Evolutionary conservation across 1,140 invertebrate genomes (phyloP).

Genomic region (Pseudomyrmex gracilis): DNA sequence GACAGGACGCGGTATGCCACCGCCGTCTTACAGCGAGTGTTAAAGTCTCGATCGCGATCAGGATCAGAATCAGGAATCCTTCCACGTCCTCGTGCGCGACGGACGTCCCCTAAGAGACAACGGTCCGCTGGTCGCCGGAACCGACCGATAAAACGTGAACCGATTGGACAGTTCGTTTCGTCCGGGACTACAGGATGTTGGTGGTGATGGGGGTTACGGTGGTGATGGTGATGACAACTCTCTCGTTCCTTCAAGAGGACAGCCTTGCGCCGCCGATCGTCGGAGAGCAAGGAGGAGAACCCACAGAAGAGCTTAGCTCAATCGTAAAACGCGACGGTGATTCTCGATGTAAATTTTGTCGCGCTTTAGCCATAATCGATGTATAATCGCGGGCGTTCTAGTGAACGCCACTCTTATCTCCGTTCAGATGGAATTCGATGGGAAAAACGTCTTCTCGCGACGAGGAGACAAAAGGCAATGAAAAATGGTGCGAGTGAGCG

Average conservation of each 20-base stretch:
- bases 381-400: conserved; percentile 38
- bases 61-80: background rate
- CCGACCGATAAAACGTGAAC: background rate
- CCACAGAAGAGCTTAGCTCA: conserved; percentile 58
- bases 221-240: conserved; percentile 27
- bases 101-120: conserved; percentile 8
- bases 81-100: conserved; percentile 33
- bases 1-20: conserved; percentile 85
- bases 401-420: conserved; percentile 27
- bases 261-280: conserved; percentile 20
- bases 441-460: conserved; percentile 29
- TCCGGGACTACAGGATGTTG: conserved; percentile 14
- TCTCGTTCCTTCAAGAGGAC: conserved; percentile 11
- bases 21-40: conserved; percentile 88
- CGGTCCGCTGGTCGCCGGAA: background rate
- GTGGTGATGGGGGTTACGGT: conserved; percentile 14
- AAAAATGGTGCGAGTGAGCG: background rate
- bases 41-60: conserved; percentile 71
- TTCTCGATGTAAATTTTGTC: conserved; percentile 12
- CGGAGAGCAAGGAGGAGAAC: background rate
- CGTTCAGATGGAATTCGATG: conserved; percentile 52
- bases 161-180: conserved; percentile 7
- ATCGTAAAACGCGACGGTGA: conserved; percentile 50
- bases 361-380: conserved; percentile 71
- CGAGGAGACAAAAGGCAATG: background rate